Base-by-base conservation (phyloP, 2,797 vertebrate genomes). In the Carcharodon carcharias region DNA sequence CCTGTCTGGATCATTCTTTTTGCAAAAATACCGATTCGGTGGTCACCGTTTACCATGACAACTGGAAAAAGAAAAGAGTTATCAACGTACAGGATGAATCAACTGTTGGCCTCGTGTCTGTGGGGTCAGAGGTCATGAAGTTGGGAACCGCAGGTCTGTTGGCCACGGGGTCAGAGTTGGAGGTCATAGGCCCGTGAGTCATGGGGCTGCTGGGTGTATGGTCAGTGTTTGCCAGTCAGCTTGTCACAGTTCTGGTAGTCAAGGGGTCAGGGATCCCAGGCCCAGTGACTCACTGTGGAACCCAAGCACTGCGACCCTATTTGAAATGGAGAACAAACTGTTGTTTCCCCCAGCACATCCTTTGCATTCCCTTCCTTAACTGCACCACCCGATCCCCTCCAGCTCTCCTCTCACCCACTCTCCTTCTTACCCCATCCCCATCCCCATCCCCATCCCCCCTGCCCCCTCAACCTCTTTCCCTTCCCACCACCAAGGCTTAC, bases 11-110 rank as follows among this genome's bases (percentile, higher is more conserved):
- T 99, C 97, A 99, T 99, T 98, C 99, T 98, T 97, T 99, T 99
- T 77, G 99, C 99, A 96, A 99, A 99, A 97, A 99, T 99, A 85
- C 99, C 99, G 97, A 99, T 99, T 97, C 99, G 98, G 98, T 99
- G 99, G 97, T 99, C 99, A 0, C 99, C 99, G 0, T 99, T 99
- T 96, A 99, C 99, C 99, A 99, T 99, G 99, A 99, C 99, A 96
- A 99, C 99, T 99, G 97, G 97, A 61, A 88, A 40, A 40, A 23
- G 21, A 26, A 56, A n/a, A 65, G 88, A 58, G 28, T 89, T 50
- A 88, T 1, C 23, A 50, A 3, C 82, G 35, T 5, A 18, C 80
- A 45, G 80, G 40, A 82, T 18, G n/a, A 73, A 35, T 11, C 7
- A 2, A 1, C 31, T 69, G 26, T 31, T 26, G 65, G 16, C 21